These are phyloP conservation scores for Agonum fuliginosum DNA, from an alignment of 2,888 invertebrate species.

Conservation along the genomic window DNA sequence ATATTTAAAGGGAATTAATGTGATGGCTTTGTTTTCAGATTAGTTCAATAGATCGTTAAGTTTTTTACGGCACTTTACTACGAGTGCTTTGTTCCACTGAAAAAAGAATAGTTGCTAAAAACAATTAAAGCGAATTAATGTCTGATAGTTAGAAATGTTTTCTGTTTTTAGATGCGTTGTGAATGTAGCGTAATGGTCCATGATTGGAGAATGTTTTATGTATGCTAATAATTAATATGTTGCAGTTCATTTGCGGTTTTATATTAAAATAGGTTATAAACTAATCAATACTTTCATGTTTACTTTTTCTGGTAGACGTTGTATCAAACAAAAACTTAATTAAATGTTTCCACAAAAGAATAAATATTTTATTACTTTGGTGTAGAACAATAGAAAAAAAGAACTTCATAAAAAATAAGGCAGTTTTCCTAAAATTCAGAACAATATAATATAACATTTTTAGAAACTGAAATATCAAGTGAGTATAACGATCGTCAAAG, in stretches of 20 bases:
- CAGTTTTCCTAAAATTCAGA: no score
- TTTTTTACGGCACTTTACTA: background rate
- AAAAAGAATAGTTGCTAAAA: slow-evolving; percentile 12
- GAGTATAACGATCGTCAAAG: no score
- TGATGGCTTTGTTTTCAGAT: slow-evolving; percentile 22
- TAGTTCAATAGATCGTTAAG: slow-evolving; percentile 25
- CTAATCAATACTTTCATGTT: slow-evolving; percentile 23
- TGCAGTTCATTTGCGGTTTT: background rate
- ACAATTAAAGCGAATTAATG: slow-evolving; percentile 23
- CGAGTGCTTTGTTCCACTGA: background rate
- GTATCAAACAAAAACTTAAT: background rate
- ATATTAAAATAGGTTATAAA: background rate
- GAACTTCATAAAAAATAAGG: no score
- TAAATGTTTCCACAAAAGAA: background rate
- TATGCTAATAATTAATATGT: background rate
- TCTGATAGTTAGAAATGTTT: background rate
- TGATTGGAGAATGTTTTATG: background rate
- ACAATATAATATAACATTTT: no score
- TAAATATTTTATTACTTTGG: background rate
- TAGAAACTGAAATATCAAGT: no score
- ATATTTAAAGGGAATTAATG: background rate
- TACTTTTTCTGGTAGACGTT: no score
- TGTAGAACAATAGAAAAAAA: no score
- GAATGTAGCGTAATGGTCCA: slow-evolving; percentile 9
- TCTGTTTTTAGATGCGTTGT: background rate